Percentiles rank a stretch among this genome's conserved stretches.
Conservation (phyloP, 2,888 invertebrate species). For the Fissipunctia ypsillon region DNA sequence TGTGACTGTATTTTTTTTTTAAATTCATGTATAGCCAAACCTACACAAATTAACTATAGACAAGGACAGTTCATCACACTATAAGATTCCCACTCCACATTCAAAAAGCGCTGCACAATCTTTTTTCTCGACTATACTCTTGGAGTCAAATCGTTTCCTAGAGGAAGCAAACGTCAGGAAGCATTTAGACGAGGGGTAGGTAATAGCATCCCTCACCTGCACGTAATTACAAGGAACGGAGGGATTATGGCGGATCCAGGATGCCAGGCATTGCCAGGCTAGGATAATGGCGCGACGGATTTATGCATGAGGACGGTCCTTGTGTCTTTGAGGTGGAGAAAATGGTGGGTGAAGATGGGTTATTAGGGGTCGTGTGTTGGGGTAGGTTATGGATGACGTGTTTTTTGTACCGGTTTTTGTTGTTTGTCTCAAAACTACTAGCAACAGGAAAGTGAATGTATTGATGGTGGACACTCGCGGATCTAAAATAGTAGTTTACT, state of each 20-base stretch:
- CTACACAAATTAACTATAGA: neutral
- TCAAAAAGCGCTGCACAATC: constrained; percentile 13
- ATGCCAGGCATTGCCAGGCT: constrained; percentile 51
- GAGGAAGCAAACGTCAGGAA: constrained; percentile 69
- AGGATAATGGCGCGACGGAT: constrained; percentile 56
- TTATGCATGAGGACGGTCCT: constrained; percentile 47
- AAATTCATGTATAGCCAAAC: too few species aligned
- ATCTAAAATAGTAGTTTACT: too few species aligned
- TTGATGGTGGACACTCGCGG: too few species aligned
- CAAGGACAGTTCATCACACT: neutral
- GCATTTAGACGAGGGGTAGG: constrained; percentile 61
- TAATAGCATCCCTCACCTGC: constrained; percentile 71
- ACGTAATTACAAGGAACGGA: constrained; percentile 69
- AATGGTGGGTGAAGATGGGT: constrained; percentile 24
- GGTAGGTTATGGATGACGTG: neutral
- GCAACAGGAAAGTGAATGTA: too few species aligned
- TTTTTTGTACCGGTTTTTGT: neutral
- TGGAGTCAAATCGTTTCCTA: constrained; percentile 72
- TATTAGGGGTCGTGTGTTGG: neutral
- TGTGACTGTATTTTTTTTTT: neutral
- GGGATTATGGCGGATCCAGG: constrained; percentile 65
- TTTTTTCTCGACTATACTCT: constrained; percentile 40
- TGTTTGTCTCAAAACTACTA: too few species aligned
- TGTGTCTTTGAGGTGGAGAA: constrained; percentile 15
- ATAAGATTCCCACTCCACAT: neutral